A percentile compares a stretch with the other conserved stretches of the same genome.
Evolutionary conservation across 2,113 vertebrate species (phyloP).

Genomic region (Catagonus wagneri): DNA sequence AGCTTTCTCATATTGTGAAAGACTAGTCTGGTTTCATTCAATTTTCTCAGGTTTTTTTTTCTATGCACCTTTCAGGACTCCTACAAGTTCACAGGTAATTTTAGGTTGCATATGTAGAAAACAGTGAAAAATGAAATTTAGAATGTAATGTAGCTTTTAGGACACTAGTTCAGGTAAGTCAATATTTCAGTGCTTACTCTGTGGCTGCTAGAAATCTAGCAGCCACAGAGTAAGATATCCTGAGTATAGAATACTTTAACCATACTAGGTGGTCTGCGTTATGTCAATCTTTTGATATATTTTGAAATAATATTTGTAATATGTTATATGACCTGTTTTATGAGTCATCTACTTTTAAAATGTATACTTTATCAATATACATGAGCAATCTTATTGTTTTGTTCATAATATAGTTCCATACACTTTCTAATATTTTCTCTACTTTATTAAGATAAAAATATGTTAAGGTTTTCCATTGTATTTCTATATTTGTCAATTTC

Average conservation of each 20-base stretch:
- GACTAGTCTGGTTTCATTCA: neutral
- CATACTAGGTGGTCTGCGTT: neutral
- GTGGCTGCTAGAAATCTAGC: neutral
- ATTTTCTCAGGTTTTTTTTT: neutral
- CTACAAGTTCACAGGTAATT: neutral
- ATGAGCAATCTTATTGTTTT: neutral
- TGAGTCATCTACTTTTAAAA: neutral
- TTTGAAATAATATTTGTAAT: neutral
- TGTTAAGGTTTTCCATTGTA: neutral
- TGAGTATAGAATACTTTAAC: neutral
- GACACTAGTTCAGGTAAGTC: neutral
- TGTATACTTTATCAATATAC: neutral
- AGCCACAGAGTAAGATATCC: neutral
- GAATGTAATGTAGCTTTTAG: neutral
- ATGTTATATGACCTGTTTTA: neutral
- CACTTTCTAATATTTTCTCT: neutral
- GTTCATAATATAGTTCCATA: neutral
- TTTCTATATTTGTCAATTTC: neutral
- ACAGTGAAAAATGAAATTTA: neutral
- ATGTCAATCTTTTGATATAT: neutral
- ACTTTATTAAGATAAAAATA: constrained; percentile 10
- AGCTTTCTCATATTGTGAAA: neutral
- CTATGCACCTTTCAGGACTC: neutral
- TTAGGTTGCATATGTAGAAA: neutral
- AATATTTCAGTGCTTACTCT: neutral